phyloP scores from a whole-genome alignment of 2,797 vertebrate species.

The Carcharodon carcharias region DNA sequence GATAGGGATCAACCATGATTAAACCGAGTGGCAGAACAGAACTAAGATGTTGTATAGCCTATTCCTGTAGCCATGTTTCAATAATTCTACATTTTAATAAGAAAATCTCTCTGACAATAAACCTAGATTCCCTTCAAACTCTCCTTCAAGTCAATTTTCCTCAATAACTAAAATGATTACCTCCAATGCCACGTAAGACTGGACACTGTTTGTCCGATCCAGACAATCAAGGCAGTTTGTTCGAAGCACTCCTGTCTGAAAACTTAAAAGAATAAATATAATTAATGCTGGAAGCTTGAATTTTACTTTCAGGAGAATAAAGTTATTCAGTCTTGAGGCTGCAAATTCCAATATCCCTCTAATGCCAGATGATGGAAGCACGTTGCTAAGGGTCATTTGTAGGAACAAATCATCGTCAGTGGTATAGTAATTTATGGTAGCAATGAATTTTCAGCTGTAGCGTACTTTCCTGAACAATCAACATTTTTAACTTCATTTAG shows the following conservation, averaged over 20 bases:
- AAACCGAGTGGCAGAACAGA: background rate
- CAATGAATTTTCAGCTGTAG: background rate
- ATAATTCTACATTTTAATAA: too few species aligned
- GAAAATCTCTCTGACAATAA: background rate
- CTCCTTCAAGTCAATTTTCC: background rate
- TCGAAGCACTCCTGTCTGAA: conserved; percentile 65
- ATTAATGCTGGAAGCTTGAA: background rate
- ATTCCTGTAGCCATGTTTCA: background rate
- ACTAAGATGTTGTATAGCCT: background rate
- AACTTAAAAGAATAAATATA: conserved; percentile 46
- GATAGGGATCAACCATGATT: background rate
- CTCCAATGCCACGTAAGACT: conserved; percentile 63
- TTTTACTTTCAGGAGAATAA: conserved; percentile 30
- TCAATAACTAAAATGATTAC: conserved; percentile 48
- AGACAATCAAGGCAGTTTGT: conserved; percentile 69
- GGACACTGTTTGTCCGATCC: conserved; percentile 60
- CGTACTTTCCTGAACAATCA: background rate
- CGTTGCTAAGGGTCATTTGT: background rate
- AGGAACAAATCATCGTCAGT: background rate
- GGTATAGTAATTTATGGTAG: background rate
- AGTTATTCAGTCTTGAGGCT: background rate
- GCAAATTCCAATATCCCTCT: background rate
- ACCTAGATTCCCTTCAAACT: background rate
- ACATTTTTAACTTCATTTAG: too few species aligned
- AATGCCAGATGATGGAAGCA: background rate